Conservation (phyloP, 2,113 vertebrate genomes). For the Myanophis thanlyinensis region DNA sequence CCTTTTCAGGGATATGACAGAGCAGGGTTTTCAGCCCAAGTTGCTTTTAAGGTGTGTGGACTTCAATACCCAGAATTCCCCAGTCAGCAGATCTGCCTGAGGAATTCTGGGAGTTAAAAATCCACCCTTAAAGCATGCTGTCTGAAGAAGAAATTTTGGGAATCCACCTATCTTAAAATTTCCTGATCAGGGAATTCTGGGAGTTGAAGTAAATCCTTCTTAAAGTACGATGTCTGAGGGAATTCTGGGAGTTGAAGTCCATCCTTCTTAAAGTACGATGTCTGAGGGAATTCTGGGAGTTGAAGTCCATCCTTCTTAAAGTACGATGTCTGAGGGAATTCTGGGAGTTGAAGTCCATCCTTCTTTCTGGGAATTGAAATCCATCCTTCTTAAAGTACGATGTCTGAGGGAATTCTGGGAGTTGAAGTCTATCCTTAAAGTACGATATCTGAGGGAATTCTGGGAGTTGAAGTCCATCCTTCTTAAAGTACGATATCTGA, state of each 20-base stretch:
- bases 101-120: not conserved
- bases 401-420: too few species aligned
- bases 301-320: too few species aligned
- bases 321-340: too few species aligned
- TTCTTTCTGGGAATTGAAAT: too few species aligned
- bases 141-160: too few species aligned
- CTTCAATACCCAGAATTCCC: not conserved
- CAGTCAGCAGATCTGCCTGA: not conserved
- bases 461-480: not conserved
- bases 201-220: too few species aligned
- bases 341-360: not conserved
- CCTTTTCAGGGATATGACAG: not conserved
- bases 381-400: too few species aligned
- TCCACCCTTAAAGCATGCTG: too few species aligned
- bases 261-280: not conserved
- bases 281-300: not conserved
- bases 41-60: not conserved
- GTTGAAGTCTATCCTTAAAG: too few species aligned
- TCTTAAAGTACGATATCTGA: not conserved
- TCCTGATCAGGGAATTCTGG: too few species aligned
- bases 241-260: not conserved
- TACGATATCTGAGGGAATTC: not conserved
- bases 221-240: too few species aligned
- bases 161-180: too few species aligned
- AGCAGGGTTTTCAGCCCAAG: not conserved